phyloP scores from a whole-genome alignment of 2,113 vertebrate genomes.

The Protomyctophum bolini region DNA sequence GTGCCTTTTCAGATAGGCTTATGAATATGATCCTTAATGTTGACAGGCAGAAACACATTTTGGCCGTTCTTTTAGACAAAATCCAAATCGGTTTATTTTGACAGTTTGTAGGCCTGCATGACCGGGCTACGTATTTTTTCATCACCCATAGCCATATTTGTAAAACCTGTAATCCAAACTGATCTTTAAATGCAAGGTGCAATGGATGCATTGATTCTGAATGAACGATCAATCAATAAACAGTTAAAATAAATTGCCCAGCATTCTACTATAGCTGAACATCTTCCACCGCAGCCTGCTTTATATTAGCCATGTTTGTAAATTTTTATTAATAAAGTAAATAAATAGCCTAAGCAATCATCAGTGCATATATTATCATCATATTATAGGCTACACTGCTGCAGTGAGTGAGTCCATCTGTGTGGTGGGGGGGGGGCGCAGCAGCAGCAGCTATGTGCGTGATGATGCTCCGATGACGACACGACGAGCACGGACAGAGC shows the following conservation, averaged over 20 bases:
- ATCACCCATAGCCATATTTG: background rate
- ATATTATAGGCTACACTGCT: conserved; percentile 39
- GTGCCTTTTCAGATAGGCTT: too few species aligned
- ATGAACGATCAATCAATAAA: background rate
- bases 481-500: conserved; percentile 39
- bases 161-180: background rate
- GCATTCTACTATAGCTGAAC: background rate
- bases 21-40: too few species aligned
- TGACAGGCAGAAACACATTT: too few species aligned
- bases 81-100: too few species aligned
- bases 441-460: conserved; percentile 53
- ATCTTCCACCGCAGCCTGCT: background rate
- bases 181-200: background rate
- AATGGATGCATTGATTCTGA: conserved; percentile 1
- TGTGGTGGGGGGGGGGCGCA: conserved; percentile 19
- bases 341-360: conserved; percentile 31
- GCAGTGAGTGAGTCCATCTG: background rate
- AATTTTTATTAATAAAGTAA: background rate
- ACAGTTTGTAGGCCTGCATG: too few species aligned
- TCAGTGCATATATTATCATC: conserved; percentile 4
- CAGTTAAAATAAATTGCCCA: background rate
- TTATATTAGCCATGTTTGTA: background rate
- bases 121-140: too few species aligned
- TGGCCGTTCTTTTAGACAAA: too few species aligned
- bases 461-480: conserved; percentile 70